phyloP scores from a whole-genome alignment of 2,797 vertebrate species.

The Halcyon badia region DNA sequence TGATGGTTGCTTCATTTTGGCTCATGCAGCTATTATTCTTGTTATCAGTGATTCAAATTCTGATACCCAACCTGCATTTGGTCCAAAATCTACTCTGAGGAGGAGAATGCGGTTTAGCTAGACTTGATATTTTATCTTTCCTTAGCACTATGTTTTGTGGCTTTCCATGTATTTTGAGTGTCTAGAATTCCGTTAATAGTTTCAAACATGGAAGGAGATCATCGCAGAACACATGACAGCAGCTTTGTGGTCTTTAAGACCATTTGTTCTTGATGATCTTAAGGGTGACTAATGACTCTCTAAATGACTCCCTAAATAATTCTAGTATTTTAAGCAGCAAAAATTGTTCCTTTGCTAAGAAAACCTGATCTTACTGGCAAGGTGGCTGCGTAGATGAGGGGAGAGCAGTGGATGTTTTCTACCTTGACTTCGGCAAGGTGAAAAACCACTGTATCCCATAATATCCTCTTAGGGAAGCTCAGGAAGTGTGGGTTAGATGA shows the following conservation, averaged over 20 bases:
- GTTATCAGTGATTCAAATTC: not conserved
- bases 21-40: not conserved
- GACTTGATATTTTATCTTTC: not conserved
- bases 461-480: too few relatives aligned
- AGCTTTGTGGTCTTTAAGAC: not conserved
- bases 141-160: not conserved
- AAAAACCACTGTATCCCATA: too few relatives aligned
- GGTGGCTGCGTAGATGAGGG: not conserved
- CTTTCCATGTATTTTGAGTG: not conserved
- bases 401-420: too few relatives aligned
- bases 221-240: not conserved
- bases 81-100: not conserved
- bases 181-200: not conserved
- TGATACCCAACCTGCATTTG: not conserved
- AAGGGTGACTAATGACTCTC: not conserved
- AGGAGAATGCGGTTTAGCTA: not conserved
- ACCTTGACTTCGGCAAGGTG: too few relatives aligned
- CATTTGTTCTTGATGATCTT: not conserved
- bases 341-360: not conserved
- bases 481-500: too few relatives aligned
- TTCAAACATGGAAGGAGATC: not conserved
- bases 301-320: not conserved
- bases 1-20: not conserved
- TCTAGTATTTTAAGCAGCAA: not conserved
- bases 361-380: not conserved